Base-by-base conservation (phyloP, 1,140 invertebrate species). In the Pseudachorutes palmiensis region DNA sequence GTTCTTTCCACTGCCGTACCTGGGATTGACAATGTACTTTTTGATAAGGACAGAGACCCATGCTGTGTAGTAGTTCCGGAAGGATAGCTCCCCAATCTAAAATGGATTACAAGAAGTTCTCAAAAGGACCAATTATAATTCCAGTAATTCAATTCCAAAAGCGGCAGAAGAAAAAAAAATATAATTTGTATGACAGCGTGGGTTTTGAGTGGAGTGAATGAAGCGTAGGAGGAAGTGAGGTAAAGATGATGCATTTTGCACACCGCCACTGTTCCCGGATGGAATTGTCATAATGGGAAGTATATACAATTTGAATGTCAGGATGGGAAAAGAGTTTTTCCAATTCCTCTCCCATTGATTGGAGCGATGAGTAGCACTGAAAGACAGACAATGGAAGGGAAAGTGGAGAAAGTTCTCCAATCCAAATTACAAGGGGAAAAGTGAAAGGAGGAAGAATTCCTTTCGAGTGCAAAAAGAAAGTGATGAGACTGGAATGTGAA, bases 1-100 rank as follows among this genome's bases (percentile, higher is more conserved):
- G n/a, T n/a, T n/a, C n/a, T n/a, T n/a, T n/a, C n/a, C n/a, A n/a
- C n/a, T n/a, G n/a, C n/a, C n/a, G n/a, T n/a, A n/a, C n/a, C n/a
- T n/a, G n/a, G n/a, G n/a, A n/a, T 45, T 45, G 36, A 19, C 36
- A 45, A 45, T 12, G 36, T 19, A n/a, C 51, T 24, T 55, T 22
- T 55, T 55, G 5, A 55, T 22, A 55, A 55, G 24, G 51, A 55
- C 14, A 19, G 51, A 55, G 24, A 55, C 14, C 12, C 12, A 12
- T 14, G 51, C 51, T 14, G 51, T 55, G 51, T 55, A 55, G 51
- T 55, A 55, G 24, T 55, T 55, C 5, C 51, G 51, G 24, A 55
- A 55, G 51, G 12, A 55, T 19, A 55, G 3, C 24, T 55, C 51
- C 5, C 51, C 51, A 12, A 55, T 24, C 51, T 55, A 5, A 41